phyloP scores from a whole-genome alignment of 2,113 vertebrate genomes.

The Bufo bufo region DNA sequence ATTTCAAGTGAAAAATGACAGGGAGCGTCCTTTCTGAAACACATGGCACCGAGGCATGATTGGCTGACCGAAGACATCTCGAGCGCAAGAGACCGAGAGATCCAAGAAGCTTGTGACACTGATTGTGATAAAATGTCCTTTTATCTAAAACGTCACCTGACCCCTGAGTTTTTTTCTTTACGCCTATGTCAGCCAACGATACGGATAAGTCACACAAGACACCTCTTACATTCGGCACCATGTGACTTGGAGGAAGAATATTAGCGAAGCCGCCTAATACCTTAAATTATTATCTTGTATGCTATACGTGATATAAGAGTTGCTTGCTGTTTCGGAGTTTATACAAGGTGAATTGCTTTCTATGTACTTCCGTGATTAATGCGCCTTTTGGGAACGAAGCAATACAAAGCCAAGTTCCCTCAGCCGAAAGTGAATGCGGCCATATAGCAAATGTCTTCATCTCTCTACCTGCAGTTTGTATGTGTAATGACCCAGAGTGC shows the following conservation, averaged over 20 bases:
- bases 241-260: background rate
- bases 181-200: background rate
- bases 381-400: background rate
- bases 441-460: background rate
- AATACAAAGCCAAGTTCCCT: background rate
- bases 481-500: too few relatives aligned
- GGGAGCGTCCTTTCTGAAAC: slow-evolving; percentile 29
- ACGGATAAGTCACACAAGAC: slow-evolving; percentile 11
- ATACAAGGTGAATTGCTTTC: slow-evolving; percentile 20
- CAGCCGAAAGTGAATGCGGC: background rate
- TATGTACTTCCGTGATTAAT: background rate
- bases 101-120: slow-evolving; percentile 6
- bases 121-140: slow-evolving; percentile 40
- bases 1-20: slow-evolving; percentile 52
- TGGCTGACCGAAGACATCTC: slow-evolving; percentile 27
- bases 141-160: background rate
- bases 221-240: background rate
- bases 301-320: background rate
- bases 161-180: background rate
- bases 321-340: slow-evolving; percentile 5
- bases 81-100: slow-evolving; percentile 32
- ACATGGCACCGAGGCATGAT: slow-evolving; percentile 12
- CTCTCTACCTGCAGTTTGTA: background rate
- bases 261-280: background rate
- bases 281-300: background rate